Conservation (phyloP, 2,797 vertebrate genomes). For the Hipposideros larvatus region DNA sequence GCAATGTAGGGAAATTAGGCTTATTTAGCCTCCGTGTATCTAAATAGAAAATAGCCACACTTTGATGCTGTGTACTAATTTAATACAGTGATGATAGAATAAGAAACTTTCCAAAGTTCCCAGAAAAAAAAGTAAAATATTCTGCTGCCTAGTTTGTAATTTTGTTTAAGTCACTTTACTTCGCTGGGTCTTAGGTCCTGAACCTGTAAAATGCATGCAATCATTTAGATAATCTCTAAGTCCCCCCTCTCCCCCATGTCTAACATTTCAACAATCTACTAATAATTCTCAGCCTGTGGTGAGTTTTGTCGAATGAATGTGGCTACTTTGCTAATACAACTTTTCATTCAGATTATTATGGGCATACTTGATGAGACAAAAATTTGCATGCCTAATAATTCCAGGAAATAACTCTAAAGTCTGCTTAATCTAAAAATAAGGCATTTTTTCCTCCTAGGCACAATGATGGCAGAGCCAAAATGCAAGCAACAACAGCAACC, state of each 20-base stretch:
- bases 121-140: background rate
- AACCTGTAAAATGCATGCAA: background rate
- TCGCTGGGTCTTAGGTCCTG: background rate
- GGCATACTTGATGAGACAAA: background rate
- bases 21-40: conserved; percentile 3
- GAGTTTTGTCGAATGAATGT: background rate
- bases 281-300: background rate
- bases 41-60: conserved; percentile 40
- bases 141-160: background rate
- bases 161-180: conserved; percentile 33
- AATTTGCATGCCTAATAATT: background rate
- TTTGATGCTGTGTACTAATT: background rate
- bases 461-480: background rate
- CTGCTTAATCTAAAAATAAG: background rate
- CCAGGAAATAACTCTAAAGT: conserved; percentile 30
- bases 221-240: background rate
- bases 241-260: background rate
- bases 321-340: background rate
- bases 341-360: conserved; percentile 28
- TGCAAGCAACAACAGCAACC: background rate
- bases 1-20: background rate
- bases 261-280: conserved; percentile 7
- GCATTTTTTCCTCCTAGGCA: background rate
- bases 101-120: background rate
- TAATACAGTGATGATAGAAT: background rate